Conservation (phyloP, 2,113 vertebrate species). For the Ancistrus triradiatus region DNA sequence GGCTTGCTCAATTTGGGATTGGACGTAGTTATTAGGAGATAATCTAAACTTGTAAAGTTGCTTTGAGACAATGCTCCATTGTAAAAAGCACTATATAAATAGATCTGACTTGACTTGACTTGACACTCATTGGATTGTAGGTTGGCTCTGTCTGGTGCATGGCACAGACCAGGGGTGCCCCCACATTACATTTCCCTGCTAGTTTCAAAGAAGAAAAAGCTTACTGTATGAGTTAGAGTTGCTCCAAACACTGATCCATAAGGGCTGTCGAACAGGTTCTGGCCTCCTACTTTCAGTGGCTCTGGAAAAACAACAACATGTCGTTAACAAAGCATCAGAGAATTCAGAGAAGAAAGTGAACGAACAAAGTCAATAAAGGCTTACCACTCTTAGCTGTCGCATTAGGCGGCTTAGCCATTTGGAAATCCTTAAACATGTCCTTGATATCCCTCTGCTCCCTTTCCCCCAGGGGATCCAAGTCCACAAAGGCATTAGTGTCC, state of each 20-base stretch:
- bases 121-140: too few relatives aligned
- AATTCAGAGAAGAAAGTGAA: not conserved
- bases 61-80: too few relatives aligned
- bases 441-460: slow-evolving; percentile 73
- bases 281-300: slow-evolving; percentile 35
- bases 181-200: too few relatives aligned
- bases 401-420: slow-evolving; percentile 74
- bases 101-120: too few relatives aligned
- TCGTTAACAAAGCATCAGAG: not conserved
- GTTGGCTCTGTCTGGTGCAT: too few relatives aligned
- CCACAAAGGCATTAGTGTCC: slow-evolving; percentile 73
- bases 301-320: slow-evolving; percentile 22
- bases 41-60: too few relatives aligned
- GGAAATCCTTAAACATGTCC: slow-evolving; percentile 84
- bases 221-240: slow-evolving; percentile 25
- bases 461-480: slow-evolving; percentile 78
- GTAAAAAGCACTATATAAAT: too few relatives aligned
- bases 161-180: too few relatives aligned
- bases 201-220: slow-evolving; percentile 5
- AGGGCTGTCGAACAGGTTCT: slow-evolving; percentile 42
- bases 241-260: slow-evolving; percentile 42
- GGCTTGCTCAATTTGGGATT: too few relatives aligned
- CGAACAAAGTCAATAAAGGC: slow-evolving; percentile 41
- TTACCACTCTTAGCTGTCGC: slow-evolving; percentile 72
- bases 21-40: too few relatives aligned